Base-by-base conservation (phyloP, 2,113 vertebrate species). In the Ceratotherium simum region DNA sequence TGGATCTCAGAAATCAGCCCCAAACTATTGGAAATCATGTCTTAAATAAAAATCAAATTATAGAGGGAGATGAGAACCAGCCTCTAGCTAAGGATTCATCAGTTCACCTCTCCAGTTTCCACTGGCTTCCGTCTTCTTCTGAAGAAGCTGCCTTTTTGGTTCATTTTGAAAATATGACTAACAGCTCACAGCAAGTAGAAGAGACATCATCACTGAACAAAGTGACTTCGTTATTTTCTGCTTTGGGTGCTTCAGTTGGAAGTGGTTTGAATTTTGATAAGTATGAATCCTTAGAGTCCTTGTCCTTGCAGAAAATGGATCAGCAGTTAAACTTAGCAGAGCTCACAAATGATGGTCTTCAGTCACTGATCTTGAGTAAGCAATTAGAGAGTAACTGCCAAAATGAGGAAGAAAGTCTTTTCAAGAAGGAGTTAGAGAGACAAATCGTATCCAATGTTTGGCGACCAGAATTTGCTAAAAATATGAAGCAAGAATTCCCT, bases 1-100 rank as follows among this genome's bases (percentile, higher is more conserved):
- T 99, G 98, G 99, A 99, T 98, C 99, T 99, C n/a, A 99, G 98
- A 94, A 99, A 96, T 36, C 96, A 97, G 93, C 95, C 98, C 64
- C 97, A 96, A 97, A 88, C 2, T 96, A 33, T 88, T 92, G 90
- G 70, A 17, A 82, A 54, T 95, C 95, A 85, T 67, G 75, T 69
- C 0, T 64, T 83, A 39, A 98, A 48, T 92, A 96, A 98, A 83
- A 96, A 98, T 42, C 91, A 97, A 42, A 78, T 56, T 39, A 97
- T 72, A 90, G 89, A 97, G 48, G 8, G 23, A 33, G 72, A 91
- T 46, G 97, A 98, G 67, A 18, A 82, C 75, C 96, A 96, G 20
- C 25, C 80, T 4, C 5, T 93, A 39, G 60, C 73, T 56, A 98
- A 98, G 48, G 97, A 97, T 20, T 98, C 95, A 84, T 98, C 98